Percentiles rank a stretch among this genome's conserved stretches.
Evolutionary conservation across 53 echinoderm and acorn worm genomes (phyloP).

Genomic region (Astropecten irregularis): DNA sequence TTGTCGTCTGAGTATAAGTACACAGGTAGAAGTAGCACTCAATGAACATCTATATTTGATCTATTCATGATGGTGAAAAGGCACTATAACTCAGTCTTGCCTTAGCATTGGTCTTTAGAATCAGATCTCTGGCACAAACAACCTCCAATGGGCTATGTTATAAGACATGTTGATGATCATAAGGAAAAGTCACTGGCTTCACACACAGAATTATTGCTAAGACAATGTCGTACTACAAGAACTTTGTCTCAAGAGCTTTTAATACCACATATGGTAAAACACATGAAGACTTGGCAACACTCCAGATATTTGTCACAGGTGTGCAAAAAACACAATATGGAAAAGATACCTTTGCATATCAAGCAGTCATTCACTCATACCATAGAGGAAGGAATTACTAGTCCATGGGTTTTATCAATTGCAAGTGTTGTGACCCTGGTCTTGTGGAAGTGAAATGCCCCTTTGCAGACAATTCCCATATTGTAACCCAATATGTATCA

Average conservation of each 20-base stretch:
- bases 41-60: too few relatives aligned
- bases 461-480: neutral
- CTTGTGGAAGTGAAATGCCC: too few relatives aligned
- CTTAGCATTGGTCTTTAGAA: too few relatives aligned
- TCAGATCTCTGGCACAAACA: neutral
- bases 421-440: too few relatives aligned
- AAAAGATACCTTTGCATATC: slow-evolving; percentile 3
- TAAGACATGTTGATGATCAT: neutral
- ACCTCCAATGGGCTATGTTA: neutral
- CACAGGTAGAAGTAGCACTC: too few relatives aligned
- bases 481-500: neutral
- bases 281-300: neutral
- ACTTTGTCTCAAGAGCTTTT: neutral
- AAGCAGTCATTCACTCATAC: neutral
- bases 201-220: neutral
- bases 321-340: neutral
- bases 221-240: neutral
- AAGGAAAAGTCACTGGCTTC: neutral
- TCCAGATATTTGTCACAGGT: neutral
- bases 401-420: too few relatives aligned
- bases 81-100: too few relatives aligned
- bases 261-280: neutral
- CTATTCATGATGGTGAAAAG: too few relatives aligned
- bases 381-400: neutral
- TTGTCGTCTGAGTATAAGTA: too few relatives aligned